Evolutionary conservation across 2,888 invertebrate species (phyloP).

Genomic region (Melanostoma mellinum): DNA sequence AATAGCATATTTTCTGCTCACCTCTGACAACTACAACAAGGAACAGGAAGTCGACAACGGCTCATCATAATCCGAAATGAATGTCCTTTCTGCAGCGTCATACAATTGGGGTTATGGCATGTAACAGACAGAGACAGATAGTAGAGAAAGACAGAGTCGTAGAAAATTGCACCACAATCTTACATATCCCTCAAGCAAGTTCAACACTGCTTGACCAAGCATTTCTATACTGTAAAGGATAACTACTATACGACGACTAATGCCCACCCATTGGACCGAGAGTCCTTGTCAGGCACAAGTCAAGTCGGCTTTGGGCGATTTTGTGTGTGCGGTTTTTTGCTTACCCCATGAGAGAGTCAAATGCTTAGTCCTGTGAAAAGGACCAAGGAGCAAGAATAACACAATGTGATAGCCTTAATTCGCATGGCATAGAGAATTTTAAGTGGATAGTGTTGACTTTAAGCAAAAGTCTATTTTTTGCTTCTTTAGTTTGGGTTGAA

Average conservation of each 20-base stretch:
- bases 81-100: constrained; percentile 67
- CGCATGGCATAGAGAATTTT: constrained; percentile 61
- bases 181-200: constrained; percentile 34
- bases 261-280: constrained; percentile 5
- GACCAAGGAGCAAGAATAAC: constrained; percentile 57
- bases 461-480: constrained; percentile 49
- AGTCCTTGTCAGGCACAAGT: constrained; percentile 48
- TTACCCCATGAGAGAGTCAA: constrained; percentile 48
- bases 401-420: constrained; percentile 71
- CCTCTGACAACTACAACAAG: constrained; percentile 41
- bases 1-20: constrained; percentile 33
- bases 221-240: constrained; percentile 50
- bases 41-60: constrained; percentile 43
- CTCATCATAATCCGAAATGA: constrained; percentile 71
- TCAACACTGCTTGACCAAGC: constrained; percentile 56
- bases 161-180: constrained; percentile 47
- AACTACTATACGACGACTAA: constrained; percentile 53
- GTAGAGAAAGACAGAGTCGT: too few species aligned
- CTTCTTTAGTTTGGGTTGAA: constrained; percentile 40
- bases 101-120: constrained; percentile 65
- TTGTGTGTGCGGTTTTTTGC: constrained; percentile 63
- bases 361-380: constrained; percentile 44
- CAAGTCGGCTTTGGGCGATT: constrained; percentile 60
- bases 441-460: constrained; percentile 59
- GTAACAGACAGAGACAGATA: constrained; percentile 18